Conservation (phyloP, 1,140 invertebrate genomes). For the Hyphantria cunea region DNA sequence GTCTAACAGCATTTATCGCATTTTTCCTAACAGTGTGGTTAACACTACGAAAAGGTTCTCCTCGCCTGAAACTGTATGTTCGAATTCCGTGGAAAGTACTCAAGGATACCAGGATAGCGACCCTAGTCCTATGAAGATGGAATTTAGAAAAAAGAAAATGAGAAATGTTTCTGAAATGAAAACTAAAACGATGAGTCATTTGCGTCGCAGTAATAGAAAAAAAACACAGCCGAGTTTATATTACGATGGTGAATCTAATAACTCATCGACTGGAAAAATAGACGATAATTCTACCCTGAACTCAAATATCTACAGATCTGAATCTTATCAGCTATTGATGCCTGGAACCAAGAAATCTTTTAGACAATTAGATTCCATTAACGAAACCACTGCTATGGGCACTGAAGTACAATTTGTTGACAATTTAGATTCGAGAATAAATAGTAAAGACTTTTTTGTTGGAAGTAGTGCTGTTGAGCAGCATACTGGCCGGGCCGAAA, state of each 20-base stretch:
- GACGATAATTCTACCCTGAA: slow-evolving; percentile 50
- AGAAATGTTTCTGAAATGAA: slow-evolving; percentile 21
- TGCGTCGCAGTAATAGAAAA: slow-evolving; percentile 29
- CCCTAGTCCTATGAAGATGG: slow-evolving; percentile 42
- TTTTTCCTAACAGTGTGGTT: slow-evolving; percentile 24
- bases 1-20: slow-evolving; percentile 27
- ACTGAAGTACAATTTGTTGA: slow-evolving; percentile 1
- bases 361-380: slow-evolving; percentile 48
- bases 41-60: slow-evolving; percentile 6
- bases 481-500: slow-evolving; percentile 12
- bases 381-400: slow-evolving; percentile 38
- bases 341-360: slow-evolving; percentile 28
- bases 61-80: slow-evolving; percentile 36
- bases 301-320: slow-evolving; percentile 58
- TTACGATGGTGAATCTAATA: slow-evolving; percentile 49
- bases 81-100: slow-evolving; percentile 52
- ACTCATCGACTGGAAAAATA: slow-evolving; percentile 39
- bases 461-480: not conserved
- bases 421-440: slow-evolving; percentile 10
- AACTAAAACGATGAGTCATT: slow-evolving; percentile 10
- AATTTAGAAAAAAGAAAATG: slow-evolving; percentile 45
- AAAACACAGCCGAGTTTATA: slow-evolving; percentile 33
- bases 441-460: slow-evolving; percentile 13
- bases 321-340: slow-evolving; percentile 64
- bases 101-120: slow-evolving; percentile 66